Conservation (phyloP, 1,140 invertebrate genomes). For the Condylostylus longicornis region DNA sequence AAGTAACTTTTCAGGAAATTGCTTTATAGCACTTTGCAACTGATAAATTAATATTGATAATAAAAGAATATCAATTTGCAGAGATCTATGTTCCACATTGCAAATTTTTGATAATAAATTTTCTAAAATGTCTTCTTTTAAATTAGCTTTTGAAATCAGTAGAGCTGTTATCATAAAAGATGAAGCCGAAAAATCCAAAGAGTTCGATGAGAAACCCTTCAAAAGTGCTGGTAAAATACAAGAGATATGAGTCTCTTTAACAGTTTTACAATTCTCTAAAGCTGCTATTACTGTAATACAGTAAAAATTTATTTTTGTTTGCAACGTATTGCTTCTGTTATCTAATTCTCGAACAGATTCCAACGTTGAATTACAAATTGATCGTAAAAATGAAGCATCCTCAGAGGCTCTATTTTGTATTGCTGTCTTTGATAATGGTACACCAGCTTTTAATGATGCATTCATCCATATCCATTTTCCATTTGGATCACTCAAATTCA, state of each 20-base stretch:
- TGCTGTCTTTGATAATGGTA: conserved; percentile 51
- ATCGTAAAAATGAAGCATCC: conserved; percentile 53
- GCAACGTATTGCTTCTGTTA: conserved; percentile 41
- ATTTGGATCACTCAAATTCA: conserved; percentile 43
- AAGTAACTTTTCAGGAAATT: conserved; percentile 24
- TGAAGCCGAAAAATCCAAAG: conserved; percentile 54
- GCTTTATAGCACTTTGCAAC: conserved; percentile 32
- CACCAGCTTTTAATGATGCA: conserved; percentile 53
- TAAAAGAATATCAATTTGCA: conserved; percentile 40
- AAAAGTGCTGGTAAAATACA: conserved; percentile 52
- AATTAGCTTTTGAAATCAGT: conserved; percentile 45
- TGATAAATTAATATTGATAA: conserved; percentile 46
- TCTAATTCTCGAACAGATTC: conserved; percentile 48
- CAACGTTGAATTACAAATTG: conserved; percentile 52
- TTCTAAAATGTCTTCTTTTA: conserved; percentile 44
- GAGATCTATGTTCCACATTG: conserved; percentile 34
- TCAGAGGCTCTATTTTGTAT: conserved; percentile 55
- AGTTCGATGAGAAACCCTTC: conserved; percentile 47
- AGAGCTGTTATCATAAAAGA: conserved; percentile 58
- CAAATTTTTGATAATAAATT: conserved; percentile 44
- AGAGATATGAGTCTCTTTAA: conserved; percentile 53
- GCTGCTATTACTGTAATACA: conserved; percentile 54
- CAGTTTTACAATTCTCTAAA: conserved; percentile 36
- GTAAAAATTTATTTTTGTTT: conserved; percentile 62
- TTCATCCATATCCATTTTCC: conserved; percentile 67